Evolutionary conservation across 2,113 vertebrate species (phyloP).

Genomic region (Cryptomyrus ogoouensis): DNA sequence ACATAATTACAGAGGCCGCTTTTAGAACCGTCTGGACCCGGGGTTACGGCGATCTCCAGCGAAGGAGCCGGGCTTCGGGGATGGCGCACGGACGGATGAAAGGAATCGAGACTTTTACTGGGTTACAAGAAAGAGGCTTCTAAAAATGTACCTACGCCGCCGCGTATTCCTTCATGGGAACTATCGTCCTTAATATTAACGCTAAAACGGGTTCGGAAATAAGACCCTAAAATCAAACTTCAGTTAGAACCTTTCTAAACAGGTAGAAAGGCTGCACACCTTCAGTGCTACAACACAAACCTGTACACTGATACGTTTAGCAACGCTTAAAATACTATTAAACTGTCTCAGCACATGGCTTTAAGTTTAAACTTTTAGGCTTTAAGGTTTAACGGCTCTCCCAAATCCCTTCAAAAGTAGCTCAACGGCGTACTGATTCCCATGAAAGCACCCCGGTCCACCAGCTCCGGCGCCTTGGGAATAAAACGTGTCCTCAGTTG

Average conservation of each 20-base stretch:
- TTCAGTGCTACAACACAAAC: background rate
- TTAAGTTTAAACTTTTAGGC: background rate
- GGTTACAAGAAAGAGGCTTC: background rate
- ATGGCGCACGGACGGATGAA: constrained; percentile 46
- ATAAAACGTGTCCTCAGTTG: background rate
- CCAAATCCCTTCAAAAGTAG: background rate
- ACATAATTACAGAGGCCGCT: constrained; percentile 75
- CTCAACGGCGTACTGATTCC: background rate
- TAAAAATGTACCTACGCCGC: background rate
- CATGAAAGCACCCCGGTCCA: background rate
- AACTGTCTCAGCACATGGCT: background rate
- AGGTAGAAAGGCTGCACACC: background rate
- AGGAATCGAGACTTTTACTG: constrained; percentile 39
- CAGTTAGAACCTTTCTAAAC: background rate
- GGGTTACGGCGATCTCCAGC: constrained; percentile 55
- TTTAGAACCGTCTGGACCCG: constrained; percentile 72
- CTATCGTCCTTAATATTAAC: background rate
- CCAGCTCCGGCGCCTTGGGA: background rate
- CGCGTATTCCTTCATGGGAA: background rate
- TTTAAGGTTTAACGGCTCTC: background rate
- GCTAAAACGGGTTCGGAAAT: background rate
- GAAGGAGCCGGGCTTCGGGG: constrained; percentile 49
- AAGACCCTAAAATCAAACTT: background rate
- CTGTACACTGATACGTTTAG: background rate
- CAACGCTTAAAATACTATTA: background rate